Percentiles rank a stretch among this genome's conserved stretches.
phyloP scores from a whole-genome alignment of 2,113 vertebrate genomes.

The Gnathonemus echidnorhynchus region DNA sequence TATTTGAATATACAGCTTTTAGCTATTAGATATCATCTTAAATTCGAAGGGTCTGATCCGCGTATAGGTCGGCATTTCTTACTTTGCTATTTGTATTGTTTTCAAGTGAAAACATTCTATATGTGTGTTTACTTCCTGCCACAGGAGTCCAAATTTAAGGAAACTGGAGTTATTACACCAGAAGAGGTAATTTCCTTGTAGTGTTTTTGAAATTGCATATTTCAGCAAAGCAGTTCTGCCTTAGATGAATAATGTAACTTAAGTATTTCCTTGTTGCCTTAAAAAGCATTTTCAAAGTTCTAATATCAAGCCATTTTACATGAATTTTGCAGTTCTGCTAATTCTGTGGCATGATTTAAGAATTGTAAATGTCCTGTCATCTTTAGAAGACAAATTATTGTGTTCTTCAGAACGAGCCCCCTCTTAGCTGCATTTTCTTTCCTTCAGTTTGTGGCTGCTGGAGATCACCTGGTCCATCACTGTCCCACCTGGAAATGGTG shows the following conservation, averaged over 20 bases:
- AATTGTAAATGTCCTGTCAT: neutral
- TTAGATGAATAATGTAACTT: neutral
- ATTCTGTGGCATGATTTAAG: neutral
- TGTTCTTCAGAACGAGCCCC: neutral
- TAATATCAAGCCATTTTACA: neutral
- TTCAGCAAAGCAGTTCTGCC: neutral
- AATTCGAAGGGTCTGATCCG: neutral
- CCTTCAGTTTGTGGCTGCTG: slow-evolving; percentile 86
- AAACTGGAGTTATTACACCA: slow-evolving; percentile 96
- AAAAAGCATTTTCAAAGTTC: neutral
- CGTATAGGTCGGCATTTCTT: neutral
- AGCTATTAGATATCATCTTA: neutral
- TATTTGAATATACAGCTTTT: neutral
- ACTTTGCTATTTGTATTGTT: neutral
- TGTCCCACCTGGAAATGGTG: slow-evolving; percentile 98
- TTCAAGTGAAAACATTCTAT: neutral
- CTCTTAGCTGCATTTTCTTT: neutral
- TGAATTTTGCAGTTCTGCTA: neutral
- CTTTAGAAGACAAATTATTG: too few relatives aligned
- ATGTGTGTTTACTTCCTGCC: slow-evolving; percentile 31
- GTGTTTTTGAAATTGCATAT: neutral
- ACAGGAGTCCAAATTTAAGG: slow-evolving; percentile 97
- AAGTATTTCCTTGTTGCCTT: neutral
- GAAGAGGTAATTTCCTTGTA: slow-evolving; percentile 72
- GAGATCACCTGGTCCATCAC: slow-evolving; percentile 96